Evolutionary conservation across 2,113 vertebrate species (phyloP).

Genomic region (Indicator indicator): DNA sequence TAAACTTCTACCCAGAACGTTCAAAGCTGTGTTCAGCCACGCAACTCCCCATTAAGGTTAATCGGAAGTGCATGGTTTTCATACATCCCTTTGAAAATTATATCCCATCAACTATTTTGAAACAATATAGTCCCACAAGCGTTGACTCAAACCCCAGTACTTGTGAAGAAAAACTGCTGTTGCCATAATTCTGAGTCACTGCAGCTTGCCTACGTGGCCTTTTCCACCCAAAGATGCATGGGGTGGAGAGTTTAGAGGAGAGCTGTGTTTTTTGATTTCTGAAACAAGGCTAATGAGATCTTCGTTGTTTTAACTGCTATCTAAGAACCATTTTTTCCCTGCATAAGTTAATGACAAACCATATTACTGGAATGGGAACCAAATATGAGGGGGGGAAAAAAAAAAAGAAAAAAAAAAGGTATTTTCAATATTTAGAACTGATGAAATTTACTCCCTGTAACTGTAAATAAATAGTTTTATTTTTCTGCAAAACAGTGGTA

Average conservation of each 20-base stretch:
- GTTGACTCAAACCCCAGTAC: neutral
- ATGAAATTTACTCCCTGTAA: neutral
- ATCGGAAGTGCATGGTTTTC: conserved; percentile 53
- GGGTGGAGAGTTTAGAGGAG: neutral
- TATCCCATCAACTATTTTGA: conserved; percentile 43
- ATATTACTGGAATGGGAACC: neutral
- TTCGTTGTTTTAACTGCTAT: neutral
- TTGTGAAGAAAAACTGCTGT: conserved; percentile 15
- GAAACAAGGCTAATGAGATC: neutral
- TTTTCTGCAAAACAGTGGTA: neutral
- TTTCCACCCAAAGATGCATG: neutral
- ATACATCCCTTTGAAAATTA: conserved; percentile 54
- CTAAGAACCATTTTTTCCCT: neutral
- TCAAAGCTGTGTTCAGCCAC: conserved; percentile 38
- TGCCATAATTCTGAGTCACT: neutral
- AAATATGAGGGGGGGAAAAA: neutral
- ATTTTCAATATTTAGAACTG: neutral
- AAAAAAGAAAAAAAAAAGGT: neutral
- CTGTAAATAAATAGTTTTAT: neutral
- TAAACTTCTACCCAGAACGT: conserved; percentile 12
- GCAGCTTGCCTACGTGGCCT: neutral
- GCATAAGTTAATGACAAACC: neutral
- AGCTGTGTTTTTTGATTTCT: neutral
- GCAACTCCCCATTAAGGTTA: conserved; percentile 19
- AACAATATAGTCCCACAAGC: conserved; percentile 47